phyloP scores from a whole-genome alignment of 1,140 invertebrate genomes.

The Drosophila melanica region DNA sequence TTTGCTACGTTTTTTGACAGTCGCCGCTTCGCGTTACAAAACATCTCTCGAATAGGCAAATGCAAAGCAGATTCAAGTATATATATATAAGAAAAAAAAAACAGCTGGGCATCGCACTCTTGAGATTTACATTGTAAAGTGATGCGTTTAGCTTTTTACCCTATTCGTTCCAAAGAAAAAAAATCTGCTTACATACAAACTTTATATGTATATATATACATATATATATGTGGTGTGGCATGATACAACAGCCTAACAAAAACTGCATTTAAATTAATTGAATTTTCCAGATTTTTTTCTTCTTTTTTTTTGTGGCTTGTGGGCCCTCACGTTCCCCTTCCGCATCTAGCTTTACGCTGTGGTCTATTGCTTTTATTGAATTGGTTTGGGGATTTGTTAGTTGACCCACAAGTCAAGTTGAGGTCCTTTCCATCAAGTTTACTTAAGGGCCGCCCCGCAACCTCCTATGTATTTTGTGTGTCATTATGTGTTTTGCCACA shows the following conservation, averaged over 20 bases:
- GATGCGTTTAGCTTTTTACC: conserved; percentile 51
- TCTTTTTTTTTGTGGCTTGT: conserved; percentile 41
- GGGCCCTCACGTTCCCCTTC: not conserved
- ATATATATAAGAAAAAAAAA: conserved; percentile 58
- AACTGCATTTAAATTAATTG: conserved; percentile 83
- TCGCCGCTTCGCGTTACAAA: conserved; percentile 56
- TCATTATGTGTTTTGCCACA: conserved; percentile 49
- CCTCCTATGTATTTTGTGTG: conserved; percentile 62
- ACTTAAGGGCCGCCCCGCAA: conserved; percentile 54
- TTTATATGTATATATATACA: conserved; percentile 6
- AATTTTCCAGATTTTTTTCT: conserved; percentile 68
- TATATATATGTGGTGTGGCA: conserved; percentile 8
- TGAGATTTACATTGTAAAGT: conserved; percentile 83
- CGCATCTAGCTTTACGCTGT: conserved; percentile 7
- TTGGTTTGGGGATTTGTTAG: conserved; percentile 79
- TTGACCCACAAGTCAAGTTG: conserved; percentile 73
- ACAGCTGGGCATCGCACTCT: conserved; percentile 71
- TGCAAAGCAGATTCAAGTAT: conserved; percentile 45
- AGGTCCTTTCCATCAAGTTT: conserved; percentile 28
- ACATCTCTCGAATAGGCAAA: conserved; percentile 57
- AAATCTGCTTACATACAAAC: not conserved
- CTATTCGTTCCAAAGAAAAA: not conserved
- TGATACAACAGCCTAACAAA: conserved; percentile 45
- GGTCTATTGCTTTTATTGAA: conserved; percentile 77
- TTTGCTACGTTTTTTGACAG: conserved; percentile 45